Evolutionary conservation across 1,140 invertebrate genomes (phyloP), one percentile per base, ranked within the genome.

Genomic region (Frieseomelitta varia): DNA sequence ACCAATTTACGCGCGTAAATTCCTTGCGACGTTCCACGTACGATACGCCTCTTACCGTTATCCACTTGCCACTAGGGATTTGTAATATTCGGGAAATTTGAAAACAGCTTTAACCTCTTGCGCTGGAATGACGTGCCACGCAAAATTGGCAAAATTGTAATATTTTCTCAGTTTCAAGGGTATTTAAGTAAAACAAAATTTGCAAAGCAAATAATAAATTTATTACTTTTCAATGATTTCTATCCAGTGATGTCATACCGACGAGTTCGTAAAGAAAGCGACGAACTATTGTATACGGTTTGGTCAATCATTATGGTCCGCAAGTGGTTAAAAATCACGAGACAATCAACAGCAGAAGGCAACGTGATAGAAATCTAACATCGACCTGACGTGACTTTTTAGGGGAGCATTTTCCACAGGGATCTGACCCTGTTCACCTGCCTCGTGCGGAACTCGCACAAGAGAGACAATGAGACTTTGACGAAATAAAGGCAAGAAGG

Each of bases 391-490:
- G 73, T 89, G 68, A 86, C 34, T 84, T 51, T 15, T 47, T n/a
- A 19, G n/a, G 61, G 27, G 47, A 55, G 3, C 34, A 30, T 77
- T 88, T 81, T 86, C 81, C 77, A 86, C 67, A 47, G 55, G 34
- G 39, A 8, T 24, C 65, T 77, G 71, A 79, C 58, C 76, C 47
- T 61, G 58, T 71, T 88, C 83, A 87, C 61, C 69, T 87, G 61
- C 63, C 24, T 47, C 39, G 39, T 12, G n/a, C 51, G 21, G 21
- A 3, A 83, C 80, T 55, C 17, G 17, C 51, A 19, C n/a, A 71
- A 86, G 65, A 89, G 85, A 89, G 85, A 89, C 77, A 86, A 88
- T 84, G 53, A 86, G 71, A 84, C 65, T 81, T 86, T 84, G 74
- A 87, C 74, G 63, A 88, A 68, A 83, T 88, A 79, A 81, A 86